Base-by-base conservation (phyloP, 2,888 invertebrate species). In the Norana najaformis region DNA sequence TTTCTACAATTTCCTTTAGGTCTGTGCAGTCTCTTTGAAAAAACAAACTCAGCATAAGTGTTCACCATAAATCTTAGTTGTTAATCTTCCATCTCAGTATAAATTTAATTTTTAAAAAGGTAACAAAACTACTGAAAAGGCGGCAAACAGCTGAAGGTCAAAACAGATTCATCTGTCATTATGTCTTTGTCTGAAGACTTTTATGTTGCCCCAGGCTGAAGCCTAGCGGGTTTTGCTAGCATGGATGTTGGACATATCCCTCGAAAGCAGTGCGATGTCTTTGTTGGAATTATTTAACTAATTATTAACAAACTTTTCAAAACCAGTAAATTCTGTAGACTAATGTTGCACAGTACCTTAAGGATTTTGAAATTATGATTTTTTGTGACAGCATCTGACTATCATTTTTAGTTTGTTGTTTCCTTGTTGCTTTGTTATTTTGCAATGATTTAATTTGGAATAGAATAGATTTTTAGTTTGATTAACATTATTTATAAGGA, bases 401-500 rank as follows among this genome's bases (percentile, higher is more conserved):
- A 69, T n/a, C 69, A 11, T 69, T 69, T 69, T 69, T 69, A n/a
- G 6, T 47, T 69, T 69, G 69, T 69, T 69, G 47, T 47, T 69
- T 69, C n/a, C n/a, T 69, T 69, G 69, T 69, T 69, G 69, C 69
- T 69, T 69, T 69, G 69, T 69, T 69, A 69, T 69, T 30, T 69
- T 69, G 69, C 69, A 69, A 69, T 69, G 69, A n/a, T 69, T 69
- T n/a, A 69, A n/a, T 69, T n/a, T 1, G n/a, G 69, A 69, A 69
- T 69, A n/a, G 69, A 69, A 69, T 69, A n/a, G 69, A 69, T 11
- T n/a, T 69, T 69, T 69, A 69, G 69, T 69, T 69, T 69, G 30
- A 69, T 69, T 69, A n/a, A 69, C n/a, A n/a, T 69, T 69, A 69
- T 69, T 69, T 69, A 69, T 69, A 8, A 69, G 69, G 69, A 69